phyloP scores from a whole-genome alignment of 2,797 vertebrate genomes.

The Gambelia wislizenii region DNA sequence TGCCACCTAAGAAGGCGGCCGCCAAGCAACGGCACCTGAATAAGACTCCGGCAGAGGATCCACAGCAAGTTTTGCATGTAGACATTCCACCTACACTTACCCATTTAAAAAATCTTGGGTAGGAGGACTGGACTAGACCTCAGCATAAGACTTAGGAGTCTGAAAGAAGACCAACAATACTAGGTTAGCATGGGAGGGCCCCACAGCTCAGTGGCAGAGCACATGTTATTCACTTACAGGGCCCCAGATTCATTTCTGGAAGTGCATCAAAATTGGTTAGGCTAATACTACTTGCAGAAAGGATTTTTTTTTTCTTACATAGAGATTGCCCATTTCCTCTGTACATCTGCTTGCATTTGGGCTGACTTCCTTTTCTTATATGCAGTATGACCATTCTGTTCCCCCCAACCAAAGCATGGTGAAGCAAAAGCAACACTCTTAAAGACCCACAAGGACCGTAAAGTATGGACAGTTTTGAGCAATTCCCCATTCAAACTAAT shows the following conservation, averaged over 20 bases:
- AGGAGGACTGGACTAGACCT: background rate
- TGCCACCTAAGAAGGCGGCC: no score
- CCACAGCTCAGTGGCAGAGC: background rate
- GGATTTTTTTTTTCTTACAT: background rate
- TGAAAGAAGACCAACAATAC: background rate
- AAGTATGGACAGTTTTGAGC: background rate
- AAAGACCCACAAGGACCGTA: background rate
- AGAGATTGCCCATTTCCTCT: background rate
- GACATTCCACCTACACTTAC: no score
- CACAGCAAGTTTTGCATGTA: background rate
- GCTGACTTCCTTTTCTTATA: background rate
- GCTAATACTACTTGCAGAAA: background rate
- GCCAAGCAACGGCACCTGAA: no score
- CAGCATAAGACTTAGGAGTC: background rate
- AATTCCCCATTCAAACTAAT: background rate
- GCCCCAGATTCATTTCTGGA: background rate
- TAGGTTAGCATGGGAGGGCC: background rate
- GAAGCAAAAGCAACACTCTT: no score
- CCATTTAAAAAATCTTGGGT: background rate
- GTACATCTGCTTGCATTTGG: no score
- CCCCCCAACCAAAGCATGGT: background rate
- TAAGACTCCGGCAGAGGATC: no score
- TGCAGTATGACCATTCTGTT: background rate
- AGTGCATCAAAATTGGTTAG: background rate
- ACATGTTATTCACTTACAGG: background rate